Conservation (phyloP, 64 coral and sea anemone species). For the Actinia tenebrosa region DNA sequence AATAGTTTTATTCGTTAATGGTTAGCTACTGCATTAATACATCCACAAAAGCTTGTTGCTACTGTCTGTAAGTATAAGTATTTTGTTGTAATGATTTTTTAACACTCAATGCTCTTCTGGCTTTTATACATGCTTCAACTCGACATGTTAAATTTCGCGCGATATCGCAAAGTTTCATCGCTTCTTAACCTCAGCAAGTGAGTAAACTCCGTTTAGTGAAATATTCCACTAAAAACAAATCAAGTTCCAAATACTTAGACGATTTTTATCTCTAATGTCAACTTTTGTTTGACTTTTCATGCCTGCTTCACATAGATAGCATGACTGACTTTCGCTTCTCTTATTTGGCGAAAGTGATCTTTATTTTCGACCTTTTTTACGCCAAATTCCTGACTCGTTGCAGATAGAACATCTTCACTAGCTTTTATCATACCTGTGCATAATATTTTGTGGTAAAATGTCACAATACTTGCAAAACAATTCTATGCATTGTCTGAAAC, state of each 20-base stretch:
- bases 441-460: too few relatives aligned
- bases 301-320: not conserved
- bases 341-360: not conserved
- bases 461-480: too few relatives aligned
- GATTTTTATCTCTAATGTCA: not conserved
- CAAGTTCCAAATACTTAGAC: not conserved
- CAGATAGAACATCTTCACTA: too few relatives aligned
- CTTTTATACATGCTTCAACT: not conserved
- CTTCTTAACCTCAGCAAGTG: not conserved
- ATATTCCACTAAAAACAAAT: not conserved
- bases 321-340: not conserved
- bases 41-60: not conserved
- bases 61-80: not conserved
- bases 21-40: conserved; percentile 2
- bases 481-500: too few relatives aligned
- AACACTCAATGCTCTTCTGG: not conserved
- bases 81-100: not conserved
- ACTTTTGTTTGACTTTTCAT: not conserved
- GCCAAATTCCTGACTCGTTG: too few relatives aligned
- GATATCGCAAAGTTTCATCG: not conserved
- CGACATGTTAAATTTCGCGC: not conserved
- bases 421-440: too few relatives aligned
- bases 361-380: not conserved
- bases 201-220: not conserved
- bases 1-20: not conserved